Base-by-base conservation (phyloP, 2,888 invertebrate species). In the Ophraella communa region DNA sequence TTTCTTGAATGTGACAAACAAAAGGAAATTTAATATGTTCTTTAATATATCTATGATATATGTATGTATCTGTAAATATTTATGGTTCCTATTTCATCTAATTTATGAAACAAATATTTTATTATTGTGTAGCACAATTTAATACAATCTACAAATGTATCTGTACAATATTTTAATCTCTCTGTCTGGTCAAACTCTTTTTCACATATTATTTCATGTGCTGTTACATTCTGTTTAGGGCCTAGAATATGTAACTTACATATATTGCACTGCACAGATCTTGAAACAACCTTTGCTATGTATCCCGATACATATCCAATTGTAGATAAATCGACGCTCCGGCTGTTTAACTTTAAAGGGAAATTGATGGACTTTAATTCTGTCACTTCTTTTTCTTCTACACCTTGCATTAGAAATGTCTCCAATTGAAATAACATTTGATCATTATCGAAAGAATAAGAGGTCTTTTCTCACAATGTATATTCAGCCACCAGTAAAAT, bases 381-480 rank as follows among this genome's bases (percentile, higher is more conserved):
- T 4, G 8, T 8, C 4, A 27, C 8, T 27, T 27, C 27, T 8
- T 45, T 20, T 45, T 45, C 45, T 17, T 14, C 45, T 45, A 20
- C 20, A 18, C 45, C 45, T 20, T 45, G 45, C 2, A 20, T 45
- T 18, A 45, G 21, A 45, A 45, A 45, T 18, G 20, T 20, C 18
- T 45, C 45, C 45, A 45, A 45, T 20, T 45, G 45, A 45, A 45
- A 45, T 3, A 45, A 10, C 45, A 45, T 45, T 45, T 45, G 17
- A 20, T 45, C 45, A 10, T 20, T 45, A 20, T 45, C 45, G 10
- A 45, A 45, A 20, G n/a, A n/a, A n/a, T n/a, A n/a, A n/a, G n/a
- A n/a, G n/a, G n/a, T n/a, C n/a, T n/a, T n/a, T n/a, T n/a, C n/a
- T n/a, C n/a, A n/a, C n/a, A n/a, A n/a, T n/a, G n/a, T n/a, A n/a